Conservation (phyloP, 2,113 vertebrate species). For the Lepidothrix coronata region DNA sequence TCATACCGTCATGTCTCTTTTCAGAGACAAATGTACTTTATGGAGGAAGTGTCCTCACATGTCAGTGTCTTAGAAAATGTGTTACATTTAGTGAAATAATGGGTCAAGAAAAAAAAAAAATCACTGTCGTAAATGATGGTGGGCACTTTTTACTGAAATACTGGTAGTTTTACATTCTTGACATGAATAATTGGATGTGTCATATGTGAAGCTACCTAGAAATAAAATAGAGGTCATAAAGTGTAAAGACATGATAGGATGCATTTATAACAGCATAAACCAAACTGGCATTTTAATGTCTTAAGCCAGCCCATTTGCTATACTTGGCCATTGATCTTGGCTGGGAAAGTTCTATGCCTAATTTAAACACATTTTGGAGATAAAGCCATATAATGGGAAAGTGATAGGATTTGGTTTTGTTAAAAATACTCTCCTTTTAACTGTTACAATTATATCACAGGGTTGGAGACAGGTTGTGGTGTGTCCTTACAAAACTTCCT, state of each 20-base stretch:
- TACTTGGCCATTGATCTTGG: conserved; percentile 38
- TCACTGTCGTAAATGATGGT: conserved; percentile 5
- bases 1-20: background rate
- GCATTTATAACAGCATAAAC: conserved; percentile 75
- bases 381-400: background rate
- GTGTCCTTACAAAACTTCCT: background rate
- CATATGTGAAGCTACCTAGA: conserved; percentile 67
- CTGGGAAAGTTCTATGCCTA: background rate
- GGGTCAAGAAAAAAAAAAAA: conserved; percentile 27
- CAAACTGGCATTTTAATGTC: conserved; percentile 71
- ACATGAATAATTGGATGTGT: conserved; percentile 72
- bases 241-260: conserved; percentile 68
- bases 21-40: conserved; percentile 18
- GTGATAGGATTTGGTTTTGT: background rate
- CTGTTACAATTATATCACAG: background rate
- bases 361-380: background rate
- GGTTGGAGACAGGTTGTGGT: background rate
- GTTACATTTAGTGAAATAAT: conserved; percentile 49
- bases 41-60: background rate
- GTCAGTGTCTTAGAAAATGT: conserved; percentile 21
- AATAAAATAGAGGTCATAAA: conserved; percentile 75
- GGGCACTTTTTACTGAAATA: conserved; percentile 59
- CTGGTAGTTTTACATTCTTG: conserved; percentile 64
- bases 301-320: conserved; percentile 49
- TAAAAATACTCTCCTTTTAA: background rate